Evolutionary conservation across 2,888 invertebrate genomes (phyloP), one percentile per base, ranked within the genome.

Genomic region (Anoncus sp.): DNA sequence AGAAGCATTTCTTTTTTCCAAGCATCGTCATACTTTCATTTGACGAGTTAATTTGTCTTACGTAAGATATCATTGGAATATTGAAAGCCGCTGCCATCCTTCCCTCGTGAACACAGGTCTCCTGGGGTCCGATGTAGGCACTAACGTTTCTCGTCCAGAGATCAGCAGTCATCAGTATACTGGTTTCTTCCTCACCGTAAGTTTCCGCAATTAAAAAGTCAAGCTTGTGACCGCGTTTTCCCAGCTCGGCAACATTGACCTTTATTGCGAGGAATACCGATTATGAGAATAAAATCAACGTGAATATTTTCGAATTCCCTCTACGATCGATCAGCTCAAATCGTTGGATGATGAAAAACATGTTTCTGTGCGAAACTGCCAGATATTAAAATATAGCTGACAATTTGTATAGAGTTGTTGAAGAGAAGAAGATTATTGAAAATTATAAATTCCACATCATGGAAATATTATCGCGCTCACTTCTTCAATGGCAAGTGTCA

Each of bases 61-160:
- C 98, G 90, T 98, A 98, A 83, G 98, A 98, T 88, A 98, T 96
- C 98, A 98, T 98, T 5, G 98, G 98, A 60, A 98, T 92, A 91
- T 98, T 98, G 92, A 98, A 98, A 49, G 98, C 96, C 1, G 98
- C 96, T 0, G 98, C 98, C 95, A 98, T 96, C 83, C 96, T 94
- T 0, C 97, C 98, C 91, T 98, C 98, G 91, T 98, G 97, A 20
- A 97, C 95, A 90, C 98, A 98, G 0, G 97, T 97, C 90, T 97
- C 97, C 88, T 97, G 96, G 0, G 97, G 97, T 0, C 98, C 98
- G 84, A 98, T 96, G 90, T 97, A 98, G 40, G 95, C 98, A 2
- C 96, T 95, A 67, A 98, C 95, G 87, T 97, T 96, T 82, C 94
- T 93, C 60, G 95, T 96, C 96, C 97, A 97, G 49, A 98, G 92